Evolutionary conservation across 2,888 invertebrate species (phyloP), one percentile per base, ranked within the genome.

Genomic region (Drosophila mimetica): DNA sequence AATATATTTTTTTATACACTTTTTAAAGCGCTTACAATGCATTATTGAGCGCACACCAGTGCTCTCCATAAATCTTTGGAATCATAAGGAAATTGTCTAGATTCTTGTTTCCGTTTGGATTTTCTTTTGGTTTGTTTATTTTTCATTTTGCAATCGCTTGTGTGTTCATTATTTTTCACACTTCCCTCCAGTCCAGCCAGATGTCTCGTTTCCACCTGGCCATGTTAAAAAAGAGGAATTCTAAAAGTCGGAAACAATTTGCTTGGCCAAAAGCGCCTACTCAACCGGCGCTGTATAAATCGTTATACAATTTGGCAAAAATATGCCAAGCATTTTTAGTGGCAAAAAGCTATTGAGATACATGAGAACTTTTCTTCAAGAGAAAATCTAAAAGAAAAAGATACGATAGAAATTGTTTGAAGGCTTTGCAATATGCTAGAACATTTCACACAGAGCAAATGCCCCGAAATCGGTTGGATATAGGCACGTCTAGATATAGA

Each of bases 301-400:
- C 42, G 65, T 41, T 65, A 52, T 66, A 66, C 67, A 65, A 65
- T 65, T 69, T 71, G 69, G 69, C 69, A 59, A 47, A 51, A 25
- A 70, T 57, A 65, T 52, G 66, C 55, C 30, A 55, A 13, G 52
- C 32, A 42, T 66, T 51, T 64, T 37, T 52, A 44, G 39, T 65
- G 52, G 34, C 51, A 18, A 16, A 44, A 67, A 8, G 18, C 44
- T 30, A 48, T 55, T 37, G 48, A 53, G 57, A 57, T 46, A 52
- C 41, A 69, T 67, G 69, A 67, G 69, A 65, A 53, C 71, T 70
- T 57, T 57, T 58, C 37, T 22, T 51, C 28, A 28, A 52, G 57
- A 46, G 41, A 16, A n/a, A 36, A 59, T n/a, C n/a, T 30, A 47
- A 25, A 11, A 16, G 13, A 25, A 50, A 39, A 51, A 18, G 30